Percentiles rank a stretch among this genome's conserved stretches.
These are phyloP conservation scores for Conops quadrifasciatus DNA, from an alignment of 2,888 invertebrate species.

Conservation along the genomic window DNA sequence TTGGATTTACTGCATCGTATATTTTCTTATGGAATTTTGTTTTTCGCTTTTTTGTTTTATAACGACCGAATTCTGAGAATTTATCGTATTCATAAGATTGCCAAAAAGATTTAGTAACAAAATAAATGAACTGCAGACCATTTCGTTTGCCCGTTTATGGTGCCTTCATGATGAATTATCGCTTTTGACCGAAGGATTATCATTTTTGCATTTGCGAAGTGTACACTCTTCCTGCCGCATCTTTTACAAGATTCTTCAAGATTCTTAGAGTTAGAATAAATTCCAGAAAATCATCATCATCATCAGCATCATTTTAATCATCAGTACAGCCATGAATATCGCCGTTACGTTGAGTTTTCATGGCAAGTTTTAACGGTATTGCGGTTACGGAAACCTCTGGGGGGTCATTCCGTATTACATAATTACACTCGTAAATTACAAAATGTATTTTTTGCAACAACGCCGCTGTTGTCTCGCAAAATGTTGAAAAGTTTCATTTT, in stretches of 20 bases:
- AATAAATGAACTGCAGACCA: conserved; percentile 25
- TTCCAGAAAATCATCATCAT: no score
- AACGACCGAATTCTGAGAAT: conserved; percentile 37
- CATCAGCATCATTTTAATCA: not conserved
- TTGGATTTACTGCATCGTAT: conserved; percentile 42
- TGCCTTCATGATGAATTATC: conserved; percentile 58
- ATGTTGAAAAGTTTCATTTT: conserved; percentile 39
- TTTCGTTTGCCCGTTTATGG: conserved; percentile 25
- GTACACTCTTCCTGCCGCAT: not conserved
- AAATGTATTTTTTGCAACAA: not conserved
- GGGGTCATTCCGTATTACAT: conserved; percentile 60
- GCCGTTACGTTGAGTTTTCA: not conserved
- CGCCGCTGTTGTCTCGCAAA: not conserved
- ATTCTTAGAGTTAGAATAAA: not conserved
- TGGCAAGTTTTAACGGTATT: conserved; percentile 41
- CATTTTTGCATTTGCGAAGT: conserved; percentile 60
- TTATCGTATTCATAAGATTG: conserved; percentile 33
- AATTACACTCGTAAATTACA: conserved; percentile 63
- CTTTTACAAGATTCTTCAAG: not conserved
- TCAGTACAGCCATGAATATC: conserved; percentile 3
- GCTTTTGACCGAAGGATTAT: conserved; percentile 63
- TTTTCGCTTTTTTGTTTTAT: conserved; percentile 24
- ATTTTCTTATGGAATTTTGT: not conserved
- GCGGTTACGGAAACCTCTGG: conserved; percentile 48
- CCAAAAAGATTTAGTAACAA: not conserved